Evolutionary conservation across 2,888 invertebrate genomes (phyloP).

Genomic region (Acrobasis suavella): DNA sequence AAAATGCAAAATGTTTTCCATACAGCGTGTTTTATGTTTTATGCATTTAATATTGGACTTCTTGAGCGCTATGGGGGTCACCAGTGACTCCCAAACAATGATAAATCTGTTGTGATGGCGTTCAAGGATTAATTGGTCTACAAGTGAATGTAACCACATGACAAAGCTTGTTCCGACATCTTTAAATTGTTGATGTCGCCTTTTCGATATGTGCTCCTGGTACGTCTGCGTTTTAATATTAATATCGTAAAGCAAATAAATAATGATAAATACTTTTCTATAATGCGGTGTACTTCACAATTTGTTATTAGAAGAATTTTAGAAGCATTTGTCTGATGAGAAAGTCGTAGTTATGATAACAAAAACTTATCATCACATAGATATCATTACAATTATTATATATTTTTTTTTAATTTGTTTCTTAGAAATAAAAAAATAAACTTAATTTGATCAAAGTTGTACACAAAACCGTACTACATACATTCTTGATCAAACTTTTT

Average conservation of each 20-base stretch:
- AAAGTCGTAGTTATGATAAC: conserved; percentile 1
- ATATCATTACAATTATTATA: conserved; percentile 12
- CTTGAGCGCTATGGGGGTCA: no score
- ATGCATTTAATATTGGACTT: not conserved
- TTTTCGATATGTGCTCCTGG: conserved; percentile 25
- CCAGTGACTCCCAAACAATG: no score
- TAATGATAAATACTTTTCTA: not conserved
- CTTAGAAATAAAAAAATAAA: not conserved
- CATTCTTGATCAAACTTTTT: not conserved
- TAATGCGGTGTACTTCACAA: not conserved
- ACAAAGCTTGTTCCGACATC: conserved; percentile 39
- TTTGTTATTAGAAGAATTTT: not conserved
- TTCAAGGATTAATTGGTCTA: no score
- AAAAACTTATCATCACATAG: conserved; percentile 12
- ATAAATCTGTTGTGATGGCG: no score
- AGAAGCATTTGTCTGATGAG: not conserved
- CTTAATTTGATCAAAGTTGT: not conserved
- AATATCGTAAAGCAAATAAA: conserved; percentile 4
- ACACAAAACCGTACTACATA: no score
- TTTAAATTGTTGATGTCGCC: conserved; percentile 25
- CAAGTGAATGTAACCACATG: not conserved
- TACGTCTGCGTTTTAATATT: not conserved
- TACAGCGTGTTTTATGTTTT: not conserved
- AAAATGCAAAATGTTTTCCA: no score
- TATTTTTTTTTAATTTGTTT: not conserved